Percentiles rank a stretch among this genome's conserved stretches.
phyloP scores from a whole-genome alignment of 2,797 vertebrate genomes.

The Sebastes matsubarae region DNA sequence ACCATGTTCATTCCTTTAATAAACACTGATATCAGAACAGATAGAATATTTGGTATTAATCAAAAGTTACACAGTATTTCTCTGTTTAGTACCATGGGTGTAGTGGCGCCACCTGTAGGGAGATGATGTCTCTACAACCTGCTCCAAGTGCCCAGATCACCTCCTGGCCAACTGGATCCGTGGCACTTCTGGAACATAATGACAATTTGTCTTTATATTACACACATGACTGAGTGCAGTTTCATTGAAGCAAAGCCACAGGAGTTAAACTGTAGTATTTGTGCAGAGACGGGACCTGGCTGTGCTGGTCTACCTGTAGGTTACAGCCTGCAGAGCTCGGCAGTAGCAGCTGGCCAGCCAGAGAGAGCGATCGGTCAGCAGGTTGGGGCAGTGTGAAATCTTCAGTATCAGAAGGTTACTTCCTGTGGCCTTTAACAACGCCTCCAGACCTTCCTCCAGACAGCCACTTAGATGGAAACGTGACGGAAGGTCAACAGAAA shows the following conservation, averaged over 20 bases:
- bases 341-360: conserved; percentile 99
- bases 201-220: background rate
- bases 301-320: conserved; percentile 87
- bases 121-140: conserved; percentile 98
- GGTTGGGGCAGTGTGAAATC: conserved; percentile 97
- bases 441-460: conserved; percentile 96
- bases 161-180: conserved; percentile 96
- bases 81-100: conserved; percentile 91
- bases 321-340: conserved; percentile 95
- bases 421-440: conserved; percentile 94
- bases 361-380: conserved; percentile 97
- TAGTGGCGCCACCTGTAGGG: conserved; percentile 96
- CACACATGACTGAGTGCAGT: background rate
- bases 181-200: conserved; percentile 87
- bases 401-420: conserved; percentile 96
- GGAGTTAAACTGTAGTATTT: background rate
- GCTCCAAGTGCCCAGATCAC: conserved; percentile 99
- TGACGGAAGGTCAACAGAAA: conserved; percentile 34
- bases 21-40: background rate
- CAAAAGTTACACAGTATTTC: background rate
- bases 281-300: background rate
- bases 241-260: background rate
- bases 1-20: background rate
- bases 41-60: background rate
- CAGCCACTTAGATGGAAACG: conserved; percentile 85